Base-by-base conservation (phyloP, 1,140 invertebrate species). In the Lysiphlebus fabarum region DNA sequence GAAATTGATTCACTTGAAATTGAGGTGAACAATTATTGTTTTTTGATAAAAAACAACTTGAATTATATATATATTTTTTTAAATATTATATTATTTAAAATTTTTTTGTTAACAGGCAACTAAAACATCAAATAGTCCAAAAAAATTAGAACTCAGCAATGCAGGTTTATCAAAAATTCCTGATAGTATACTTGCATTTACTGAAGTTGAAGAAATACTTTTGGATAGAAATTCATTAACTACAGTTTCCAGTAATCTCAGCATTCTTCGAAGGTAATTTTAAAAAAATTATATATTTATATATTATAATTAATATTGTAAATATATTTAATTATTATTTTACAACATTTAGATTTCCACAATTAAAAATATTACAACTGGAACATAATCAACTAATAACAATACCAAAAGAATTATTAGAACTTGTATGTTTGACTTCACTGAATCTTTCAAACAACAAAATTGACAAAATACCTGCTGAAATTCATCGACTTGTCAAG, bases 391-490 rank as follows among this genome's bases (percentile, higher is more conserved):
- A 80, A 47, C 80, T 90, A 37, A 73, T 75, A 40, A 67, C 72
- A 6, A 71, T 89, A 56, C 87, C 88, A 0, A 69, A 70, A 9
- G 83, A 85, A 62, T 73, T 87, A 40, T 76, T 88, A 64, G 74
- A 80, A 47, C 72, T 89, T 33, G 73, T 72, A 3, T 71, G 81
- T 2, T 71, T 89, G 45, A 83, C 82, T n/a, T 80, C 81, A 43
- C 80, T 90, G 48, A 85, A 90, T 72, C 72, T 90, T n/a, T 86
- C 86, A 38, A 83, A 87, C 69, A 90, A 90, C 68, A 81, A 81
- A 62, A 82, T 90, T 42, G 69, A 79, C 50, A 77, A 82, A 54
- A 66, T 89, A 51, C 86, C 87, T 1, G 70, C 80, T 33, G 84
- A 84, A 68, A 85, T 90, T 65, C 78, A 75, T 63, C 78, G 78